Evolutionary conservation across 2,888 invertebrate genomes (phyloP).

Genomic region (Agonopterix alstromeriana): DNA sequence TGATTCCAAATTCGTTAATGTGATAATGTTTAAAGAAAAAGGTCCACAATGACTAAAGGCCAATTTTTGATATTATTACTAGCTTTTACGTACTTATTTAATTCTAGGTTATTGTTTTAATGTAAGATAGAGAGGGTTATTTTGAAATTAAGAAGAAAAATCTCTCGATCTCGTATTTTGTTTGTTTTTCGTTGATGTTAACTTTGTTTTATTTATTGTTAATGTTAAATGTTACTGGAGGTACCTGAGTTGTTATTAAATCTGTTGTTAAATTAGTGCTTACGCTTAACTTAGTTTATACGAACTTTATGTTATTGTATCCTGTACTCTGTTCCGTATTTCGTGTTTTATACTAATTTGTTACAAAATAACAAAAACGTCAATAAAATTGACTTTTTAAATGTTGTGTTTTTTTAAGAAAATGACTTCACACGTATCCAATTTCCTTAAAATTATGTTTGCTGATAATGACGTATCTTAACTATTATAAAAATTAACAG

Average conservation of each 20-base stretch:
- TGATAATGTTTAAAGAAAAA: too few species aligned
- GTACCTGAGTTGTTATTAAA: conserved; percentile 3
- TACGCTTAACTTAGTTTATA: not conserved
- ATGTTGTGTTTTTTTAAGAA: too few species aligned
- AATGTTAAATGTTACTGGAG: not conserved
- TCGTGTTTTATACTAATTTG: too few species aligned
- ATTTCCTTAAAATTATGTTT: too few species aligned
- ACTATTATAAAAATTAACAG: too few species aligned
- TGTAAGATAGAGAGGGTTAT: conserved; percentile 1
- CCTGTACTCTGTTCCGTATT: too few species aligned
- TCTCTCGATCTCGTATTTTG: not conserved
- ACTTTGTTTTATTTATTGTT: not conserved
- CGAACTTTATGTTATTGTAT: too few species aligned
- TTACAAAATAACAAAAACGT: too few species aligned
- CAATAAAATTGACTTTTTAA: too few species aligned
- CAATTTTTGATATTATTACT: conserved; percentile 1
- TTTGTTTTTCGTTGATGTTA: not conserved
- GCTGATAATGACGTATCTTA: too few species aligned
- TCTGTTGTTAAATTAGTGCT: not conserved
- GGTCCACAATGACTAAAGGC: not conserved
- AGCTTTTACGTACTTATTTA: conserved; percentile 2
- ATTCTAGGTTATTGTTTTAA: conserved; percentile 1
- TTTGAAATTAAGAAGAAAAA: not conserved
- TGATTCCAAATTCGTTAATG: too few species aligned
- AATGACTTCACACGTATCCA: too few species aligned